Evolutionary conservation across 2,113 vertebrate species (phyloP), one percentile per base, ranked within the genome.

Genomic region (Propithecus coquereli): DNA sequence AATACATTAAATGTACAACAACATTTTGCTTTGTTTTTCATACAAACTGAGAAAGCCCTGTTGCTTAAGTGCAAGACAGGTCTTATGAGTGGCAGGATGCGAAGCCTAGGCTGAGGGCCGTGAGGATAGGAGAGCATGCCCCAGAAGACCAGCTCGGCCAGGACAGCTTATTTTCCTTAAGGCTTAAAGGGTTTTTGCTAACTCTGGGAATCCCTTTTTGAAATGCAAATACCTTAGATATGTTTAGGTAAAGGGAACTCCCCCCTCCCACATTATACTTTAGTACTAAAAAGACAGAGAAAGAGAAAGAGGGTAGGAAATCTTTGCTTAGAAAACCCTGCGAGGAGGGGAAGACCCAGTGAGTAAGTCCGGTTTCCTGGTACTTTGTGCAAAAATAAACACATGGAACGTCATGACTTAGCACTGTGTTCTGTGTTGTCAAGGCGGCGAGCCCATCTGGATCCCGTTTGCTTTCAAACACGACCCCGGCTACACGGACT

Each of bases 371-470:
- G 3, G 23, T 3, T 66, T 13, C 18, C 63, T 20, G 59, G 32
- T 13, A 30, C 47, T 57, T 50, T 45, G 54, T 18, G 27, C 18
- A 22, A 43, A 50, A 45, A 8, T 27, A 23, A 34, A 12, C 47
- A 3, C 1, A 4, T 18, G 11, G 13, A 8, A 18, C 0, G 0
- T 85, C 5, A 0, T 4, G 22, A 32, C 73, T 79, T 3, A 87
- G 34, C 11, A 8, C 0, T 45, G 8, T 93, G 20, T 63, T 91
- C 34, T 94, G 10, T 97, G 84, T 71, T 96, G 96, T 90, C 25
- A 91, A 99, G 99, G 99, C 16, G 99, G 99, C 20, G 99, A 99
- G 97, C 99, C 99, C 50, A 99, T 99, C 98, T 99, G 99, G 99
- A 99, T 99, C 89, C 99, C 99, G 0, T 99, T 99, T 97, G 97